Percentiles rank a stretch among this genome's conserved stretches.
These are phyloP conservation scores for Rhinophrynus dorsalis DNA, from an alignment of 2,797 vertebrate species.

Conservation along the genomic window DNA sequence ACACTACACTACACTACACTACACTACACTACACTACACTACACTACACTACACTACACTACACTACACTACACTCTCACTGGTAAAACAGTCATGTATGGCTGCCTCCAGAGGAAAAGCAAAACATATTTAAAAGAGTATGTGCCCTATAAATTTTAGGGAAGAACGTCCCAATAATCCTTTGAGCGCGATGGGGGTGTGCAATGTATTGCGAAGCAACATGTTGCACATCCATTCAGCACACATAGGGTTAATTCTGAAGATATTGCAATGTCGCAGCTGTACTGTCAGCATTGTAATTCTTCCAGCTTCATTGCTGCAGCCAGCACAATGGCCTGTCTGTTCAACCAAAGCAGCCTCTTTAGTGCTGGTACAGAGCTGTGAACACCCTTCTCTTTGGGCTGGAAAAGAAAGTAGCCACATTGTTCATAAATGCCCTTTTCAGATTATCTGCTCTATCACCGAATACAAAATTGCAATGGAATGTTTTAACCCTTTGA, in stretches of 20 bases:
- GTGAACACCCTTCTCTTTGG: not conserved
- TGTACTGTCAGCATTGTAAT: slow-evolving; percentile 11
- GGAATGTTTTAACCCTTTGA: no score
- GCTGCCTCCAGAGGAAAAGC: not conserved
- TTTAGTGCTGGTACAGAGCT: not conserved
- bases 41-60: no score
- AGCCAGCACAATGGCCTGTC: slow-evolving; percentile 9
- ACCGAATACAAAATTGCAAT: no score
- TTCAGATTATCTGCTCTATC: no score
- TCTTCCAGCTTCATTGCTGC: not conserved
- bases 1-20: no score
- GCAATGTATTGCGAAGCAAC: not conserved
- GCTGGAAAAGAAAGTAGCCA: not conserved
- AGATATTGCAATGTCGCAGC: slow-evolving; percentile 6
- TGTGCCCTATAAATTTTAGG: no score
- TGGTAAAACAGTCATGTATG: not conserved
- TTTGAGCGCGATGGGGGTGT: no score
- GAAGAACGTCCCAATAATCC: no score
- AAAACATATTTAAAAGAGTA: not conserved
- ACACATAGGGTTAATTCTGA: not conserved
- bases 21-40: no score
- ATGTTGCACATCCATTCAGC: not conserved
- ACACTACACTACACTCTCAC: no score
- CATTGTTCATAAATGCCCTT: no score
- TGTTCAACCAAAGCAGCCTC: slow-evolving; percentile 4